Evolutionary conservation across 2,888 invertebrate genomes (phyloP).

Genomic region (Flexamia atlantica): DNA sequence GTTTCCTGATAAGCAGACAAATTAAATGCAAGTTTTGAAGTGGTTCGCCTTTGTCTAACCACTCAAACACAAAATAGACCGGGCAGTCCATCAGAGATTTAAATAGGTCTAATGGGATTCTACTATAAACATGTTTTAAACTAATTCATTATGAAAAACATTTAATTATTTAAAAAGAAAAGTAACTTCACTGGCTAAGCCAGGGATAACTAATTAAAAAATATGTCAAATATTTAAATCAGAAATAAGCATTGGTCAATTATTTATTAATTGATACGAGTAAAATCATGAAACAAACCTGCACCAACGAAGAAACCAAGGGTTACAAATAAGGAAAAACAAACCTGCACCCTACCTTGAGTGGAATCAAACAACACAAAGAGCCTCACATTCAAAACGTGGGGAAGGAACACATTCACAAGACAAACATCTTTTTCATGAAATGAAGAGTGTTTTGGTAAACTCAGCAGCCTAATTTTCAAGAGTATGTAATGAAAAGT

Average conservation of each 20-base stretch:
- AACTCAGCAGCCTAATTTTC: not conserved
- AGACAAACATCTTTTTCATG: not conserved
- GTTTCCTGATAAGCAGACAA: too few relatives aligned
- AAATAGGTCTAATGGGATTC: too few relatives aligned
- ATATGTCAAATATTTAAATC: conserved; percentile 2
- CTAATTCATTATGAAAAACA: too few relatives aligned
- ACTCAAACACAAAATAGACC: too few relatives aligned
- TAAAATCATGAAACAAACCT: conserved; percentile 7
- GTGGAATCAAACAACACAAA: not conserved
- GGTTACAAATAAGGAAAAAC: not conserved
- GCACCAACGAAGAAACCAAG: not conserved
- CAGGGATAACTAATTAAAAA: too few relatives aligned
- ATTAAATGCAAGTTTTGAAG: too few relatives aligned
- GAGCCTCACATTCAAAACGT: conserved; percentile 5
- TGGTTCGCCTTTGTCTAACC: too few relatives aligned
- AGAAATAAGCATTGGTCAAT: not conserved
- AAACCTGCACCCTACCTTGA: conserved; percentile 15
- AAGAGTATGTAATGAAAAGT: not conserved
- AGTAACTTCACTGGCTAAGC: too few relatives aligned
- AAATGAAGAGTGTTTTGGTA: too few relatives aligned
- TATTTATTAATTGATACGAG: not conserved
- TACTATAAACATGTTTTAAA: too few relatives aligned
- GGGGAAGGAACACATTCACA: conserved; percentile 15
- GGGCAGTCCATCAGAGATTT: too few relatives aligned
- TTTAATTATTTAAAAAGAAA: too few relatives aligned